phyloP scores from a whole-genome alignment of 2,888 invertebrate genomes.

The Melipona bicolor region DNA sequence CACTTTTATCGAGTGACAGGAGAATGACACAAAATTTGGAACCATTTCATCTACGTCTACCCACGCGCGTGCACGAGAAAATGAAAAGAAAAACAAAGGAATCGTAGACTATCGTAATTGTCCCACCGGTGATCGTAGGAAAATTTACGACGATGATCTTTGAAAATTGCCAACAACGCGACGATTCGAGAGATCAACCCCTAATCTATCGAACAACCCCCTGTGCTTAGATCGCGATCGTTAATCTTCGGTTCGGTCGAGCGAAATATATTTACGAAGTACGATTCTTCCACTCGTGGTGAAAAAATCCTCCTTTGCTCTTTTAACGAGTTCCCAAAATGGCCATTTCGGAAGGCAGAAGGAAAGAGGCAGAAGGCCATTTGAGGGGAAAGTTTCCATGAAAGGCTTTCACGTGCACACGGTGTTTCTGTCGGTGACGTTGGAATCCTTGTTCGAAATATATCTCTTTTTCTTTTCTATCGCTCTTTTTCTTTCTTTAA shows the following conservation, averaged over 20 bases:
- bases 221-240: conserved; percentile 18
- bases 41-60: conserved; percentile 1
- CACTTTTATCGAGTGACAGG: not conserved
- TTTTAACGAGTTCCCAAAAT: conserved; percentile 60
- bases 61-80: not conserved
- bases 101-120: conserved; percentile 47
- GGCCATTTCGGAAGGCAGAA: conserved; percentile 26
- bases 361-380: not conserved
- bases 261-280: conserved; percentile 32
- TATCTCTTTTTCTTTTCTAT: not conserved
- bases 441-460: conserved; percentile 22
- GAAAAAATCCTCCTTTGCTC: conserved; percentile 26
- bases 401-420: conserved; percentile 45
- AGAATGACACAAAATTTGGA: conserved; percentile 29
- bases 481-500: too few relatives aligned
- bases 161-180: conserved; percentile 29
- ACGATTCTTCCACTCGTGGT: not conserved
- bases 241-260: conserved; percentile 24
- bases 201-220: conserved; percentile 45
- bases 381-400: conserved; percentile 42
- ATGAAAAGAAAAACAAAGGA: conserved; percentile 41
- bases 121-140: conserved; percentile 13
- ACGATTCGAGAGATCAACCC: not conserved
- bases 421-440: conserved; percentile 45
- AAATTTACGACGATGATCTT: conserved; percentile 44